Percentiles rank a stretch among this genome's conserved stretches.
phyloP scores from a whole-genome alignment of 2,888 invertebrate genomes.

The Cylloceria caligata region DNA sequence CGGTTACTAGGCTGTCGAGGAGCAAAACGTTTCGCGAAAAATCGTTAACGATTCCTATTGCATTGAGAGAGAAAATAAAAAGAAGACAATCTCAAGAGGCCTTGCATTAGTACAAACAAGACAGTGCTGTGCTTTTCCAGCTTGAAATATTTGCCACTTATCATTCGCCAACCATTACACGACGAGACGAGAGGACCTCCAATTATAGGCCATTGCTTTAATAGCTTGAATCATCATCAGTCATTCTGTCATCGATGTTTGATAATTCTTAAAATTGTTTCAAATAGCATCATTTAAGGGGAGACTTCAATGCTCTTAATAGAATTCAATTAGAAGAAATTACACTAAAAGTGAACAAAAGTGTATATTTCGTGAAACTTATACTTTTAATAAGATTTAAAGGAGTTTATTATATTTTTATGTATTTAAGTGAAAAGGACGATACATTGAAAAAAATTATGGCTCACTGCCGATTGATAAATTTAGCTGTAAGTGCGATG shows the following conservation, averaged over 20 bases:
- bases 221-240: constrained; percentile 49
- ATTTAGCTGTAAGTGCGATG: too few species aligned
- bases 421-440: too few species aligned
- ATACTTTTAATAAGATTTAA: too few species aligned
- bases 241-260: constrained; percentile 18
- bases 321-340: too few species aligned
- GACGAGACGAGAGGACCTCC: constrained; percentile 28
- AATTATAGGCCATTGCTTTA: constrained; percentile 39
- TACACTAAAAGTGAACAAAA: too few species aligned
- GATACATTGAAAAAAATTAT: too few species aligned
- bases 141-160: constrained; percentile 20
- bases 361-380: too few species aligned
- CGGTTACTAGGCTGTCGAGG: constrained; percentile 29
- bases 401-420: too few species aligned
- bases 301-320: too few species aligned
- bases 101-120: background rate
- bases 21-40: background rate
- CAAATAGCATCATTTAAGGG: background rate
- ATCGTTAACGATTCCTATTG: constrained; percentile 34
- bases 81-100: background rate
- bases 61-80: background rate
- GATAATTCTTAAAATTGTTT: constrained; percentile 3
- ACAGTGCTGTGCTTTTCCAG: constrained; percentile 30
- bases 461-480: too few species aligned
- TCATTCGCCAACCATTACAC: constrained; percentile 22